Percentiles rank a stretch among this genome's conserved stretches.
Conservation (phyloP, 1,140 invertebrate genomes). For the Ostrea denselamellosa region DNA sequence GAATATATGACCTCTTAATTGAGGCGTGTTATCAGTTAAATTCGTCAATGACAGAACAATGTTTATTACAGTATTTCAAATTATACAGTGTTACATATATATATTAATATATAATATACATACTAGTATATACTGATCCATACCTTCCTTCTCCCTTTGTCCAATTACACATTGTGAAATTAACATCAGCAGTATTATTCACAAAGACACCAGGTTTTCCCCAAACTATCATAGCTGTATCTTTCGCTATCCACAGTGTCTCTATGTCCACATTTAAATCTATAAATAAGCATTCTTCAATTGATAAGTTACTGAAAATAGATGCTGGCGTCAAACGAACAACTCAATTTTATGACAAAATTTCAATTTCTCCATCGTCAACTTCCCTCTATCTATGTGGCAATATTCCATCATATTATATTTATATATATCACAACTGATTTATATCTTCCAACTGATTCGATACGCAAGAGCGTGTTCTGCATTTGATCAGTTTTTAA, state of each 20-base stretch:
- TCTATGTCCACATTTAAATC: not conserved
- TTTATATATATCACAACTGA: not conserved
- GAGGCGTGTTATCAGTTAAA: too few species aligned
- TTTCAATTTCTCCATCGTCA: too few species aligned
- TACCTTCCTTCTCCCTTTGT: constrained; percentile 3
- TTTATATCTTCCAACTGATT: not conserved
- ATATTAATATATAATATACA: too few species aligned
- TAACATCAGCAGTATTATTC: not conserved
- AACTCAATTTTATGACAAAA: too few species aligned
- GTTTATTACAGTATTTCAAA: too few species aligned
- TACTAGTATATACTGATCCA: not conserved
- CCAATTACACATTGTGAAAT: not conserved
- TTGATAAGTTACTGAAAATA: not conserved
- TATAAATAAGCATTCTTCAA: not conserved
- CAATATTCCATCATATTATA: not conserved
- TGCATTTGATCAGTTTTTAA: too few species aligned
- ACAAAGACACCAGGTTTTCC: not conserved
- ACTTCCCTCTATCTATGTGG: too few species aligned
- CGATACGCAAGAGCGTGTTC: too few species aligned
- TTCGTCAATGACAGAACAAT: too few species aligned
- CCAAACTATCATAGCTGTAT: constrained; percentile 6
- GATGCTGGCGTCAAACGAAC: too few species aligned
- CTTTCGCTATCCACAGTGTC: not conserved
- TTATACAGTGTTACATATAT: too few species aligned
- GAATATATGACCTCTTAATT: too few species aligned